Evolutionary conservation across 2,797 vertebrate genomes (phyloP), one percentile per base, ranked within the genome.

Genomic region (Tenualosa ilisha): DNA sequence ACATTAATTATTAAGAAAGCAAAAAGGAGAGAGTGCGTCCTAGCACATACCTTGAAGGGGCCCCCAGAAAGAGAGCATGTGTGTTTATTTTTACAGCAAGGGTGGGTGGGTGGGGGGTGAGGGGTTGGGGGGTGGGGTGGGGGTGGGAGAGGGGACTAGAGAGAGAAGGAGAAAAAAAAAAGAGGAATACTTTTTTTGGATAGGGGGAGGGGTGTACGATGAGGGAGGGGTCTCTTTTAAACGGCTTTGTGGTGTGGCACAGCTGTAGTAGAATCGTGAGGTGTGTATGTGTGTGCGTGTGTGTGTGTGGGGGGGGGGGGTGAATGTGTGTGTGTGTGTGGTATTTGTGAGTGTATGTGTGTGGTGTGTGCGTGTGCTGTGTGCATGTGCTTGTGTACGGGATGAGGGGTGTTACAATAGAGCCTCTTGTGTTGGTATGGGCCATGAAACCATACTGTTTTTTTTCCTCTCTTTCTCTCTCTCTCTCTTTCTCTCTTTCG

Each of bases 81-180:
- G 90, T 95, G 93, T 95, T 95, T 96, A 95, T 96, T 95, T 95
- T 95, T 94, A 94, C 94, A 92, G 91, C 93, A 87, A 89, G 89
- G 82, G 82, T 75, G 87, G 88, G 91, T 86, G 90, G 84, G 53
- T 85, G 90, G 90, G 91, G 92, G 90, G 91, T 91, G 87, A 86
- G 85, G 88, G 89, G 88, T 65, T 31, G 4, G 65, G 88, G 88
- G 88, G 91, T 90, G 89, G 88, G 87, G 85, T n/a, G 2, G 20
- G 54, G 3, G 54, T 13, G 51, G 13, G 51, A 65, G 63, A n/a
- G 54, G 20, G 54, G 20, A 4, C 12, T 1, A 54, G 53, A 54
- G 61, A 24, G 24, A 63, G 24, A 56, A 7, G 3, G 54, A 56
- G 54, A 17, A 24, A 24, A 72, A 17, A 81, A 59, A 56, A 87